phyloP scores from a whole-genome alignment of 1,140 invertebrate genomes.

The Magallana ariakensis region DNA sequence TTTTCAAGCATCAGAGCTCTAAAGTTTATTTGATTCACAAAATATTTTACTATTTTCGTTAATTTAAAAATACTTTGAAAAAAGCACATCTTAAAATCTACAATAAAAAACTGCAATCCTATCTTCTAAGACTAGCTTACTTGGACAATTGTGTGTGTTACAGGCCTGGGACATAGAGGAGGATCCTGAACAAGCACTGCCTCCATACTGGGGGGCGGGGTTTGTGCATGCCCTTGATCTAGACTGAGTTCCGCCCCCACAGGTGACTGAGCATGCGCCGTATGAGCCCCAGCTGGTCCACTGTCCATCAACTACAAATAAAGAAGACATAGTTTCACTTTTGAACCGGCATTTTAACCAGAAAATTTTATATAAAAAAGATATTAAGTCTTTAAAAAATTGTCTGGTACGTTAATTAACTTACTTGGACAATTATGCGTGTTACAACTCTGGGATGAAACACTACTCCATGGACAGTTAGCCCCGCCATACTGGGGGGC shows the following conservation, averaged over 20 bases:
- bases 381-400: no score
- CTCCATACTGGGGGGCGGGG: constrained; percentile 63
- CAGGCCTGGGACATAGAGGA: neutral
- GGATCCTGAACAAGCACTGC: constrained; percentile 2
- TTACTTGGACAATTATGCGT: constrained; percentile 15
- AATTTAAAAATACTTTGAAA: no score
- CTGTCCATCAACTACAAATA: neutral
- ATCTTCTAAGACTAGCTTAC: neutral
- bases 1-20: no score
- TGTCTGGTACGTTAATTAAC: neutral
- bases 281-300: neutral
- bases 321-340: no score
- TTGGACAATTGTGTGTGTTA: constrained; percentile 43
- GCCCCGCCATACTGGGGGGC: constrained; percentile 61
- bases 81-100: no score
- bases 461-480: constrained; percentile 54
- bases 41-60: no score
- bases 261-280: neutral
- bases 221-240: constrained; percentile 55
- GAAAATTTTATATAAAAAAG: no score
- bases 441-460: neutral
- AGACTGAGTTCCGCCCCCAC: neutral
- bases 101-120: no score
- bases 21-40: no score
- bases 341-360: no score